Base-by-base conservation (phyloP, 2,888 invertebrate species). In the Lasioglossum morio region DNA sequence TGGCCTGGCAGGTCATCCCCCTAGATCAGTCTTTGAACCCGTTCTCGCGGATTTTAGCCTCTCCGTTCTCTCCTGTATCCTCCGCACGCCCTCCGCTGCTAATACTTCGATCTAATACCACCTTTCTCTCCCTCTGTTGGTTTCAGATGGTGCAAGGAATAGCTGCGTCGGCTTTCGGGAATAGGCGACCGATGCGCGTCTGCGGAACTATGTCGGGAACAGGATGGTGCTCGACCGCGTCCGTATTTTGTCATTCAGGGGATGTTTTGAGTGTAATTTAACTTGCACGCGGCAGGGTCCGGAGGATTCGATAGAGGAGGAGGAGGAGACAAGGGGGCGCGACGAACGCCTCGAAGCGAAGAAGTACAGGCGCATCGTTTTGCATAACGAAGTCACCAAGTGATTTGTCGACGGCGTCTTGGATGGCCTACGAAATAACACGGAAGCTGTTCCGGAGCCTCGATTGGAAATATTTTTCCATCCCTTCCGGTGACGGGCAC, bases 181-280 rank as follows among this genome's bases (percentile, higher is more conserved):
- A 74, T 37, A 10, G 48, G 16, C 23, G 48, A 70, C 48, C 53
- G 46, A 43, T 40, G 16, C 60, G 34, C 12, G 14, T 16, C 76
- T 3, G 30, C 19, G 60, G 40, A 69, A 79, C 30, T 23, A 27
- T 48, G 84, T 7, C 16, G 66, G 78, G 76, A 40, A 30, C 72
- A 37, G 34, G 37, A 46, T 27, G 37, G 53, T 43, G 63, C 79
- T 63, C 81, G 23, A 46, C 73, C 12, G 80, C 74, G 60, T 34
- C 57, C 60, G 76, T 74, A 81, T 86, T 87, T 83, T 82, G 81
- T 84, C 82, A 87, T 89, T 89, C 90, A 85, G 30, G 48, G 82
- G 87, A 89, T 90, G 86, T 89, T 91, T 87, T 83, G 90, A 91
- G 91, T 80, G 89, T 80, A 91, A 88, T 91, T 91, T 87, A 90